Conservation (phyloP, 2,113 vertebrate species). For the Carollia perspicillata region DNA sequence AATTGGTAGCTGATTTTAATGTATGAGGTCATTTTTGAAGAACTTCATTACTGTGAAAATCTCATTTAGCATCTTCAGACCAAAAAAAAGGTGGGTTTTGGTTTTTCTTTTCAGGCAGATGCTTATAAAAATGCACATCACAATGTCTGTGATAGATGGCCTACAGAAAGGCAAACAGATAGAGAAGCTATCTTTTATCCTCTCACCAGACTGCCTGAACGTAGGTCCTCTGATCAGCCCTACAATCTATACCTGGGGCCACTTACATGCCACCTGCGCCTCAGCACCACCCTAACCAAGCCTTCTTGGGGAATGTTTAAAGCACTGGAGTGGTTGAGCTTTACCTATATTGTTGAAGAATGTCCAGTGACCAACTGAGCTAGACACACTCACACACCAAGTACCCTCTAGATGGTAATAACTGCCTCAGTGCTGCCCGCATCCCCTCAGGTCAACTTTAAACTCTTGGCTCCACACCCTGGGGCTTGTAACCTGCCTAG, state of each 20-base stretch:
- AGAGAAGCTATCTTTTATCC: neutral
- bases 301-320: neutral
- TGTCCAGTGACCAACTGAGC: neutral
- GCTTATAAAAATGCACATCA: neutral
- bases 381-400: neutral
- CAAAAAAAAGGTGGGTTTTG: neutral
- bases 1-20: conserved; percentile 49
- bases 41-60: conserved; percentile 49
- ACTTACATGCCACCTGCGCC: too few species aligned
- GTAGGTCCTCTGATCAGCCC: neutral
- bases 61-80: neutral
- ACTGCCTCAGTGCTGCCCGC: neutral
- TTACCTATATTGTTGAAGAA: neutral
- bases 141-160: neutral
- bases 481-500: too few species aligned
- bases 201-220: neutral
- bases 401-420: neutral
- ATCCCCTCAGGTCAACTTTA: neutral
- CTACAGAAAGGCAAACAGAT: neutral
- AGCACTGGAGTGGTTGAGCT: neutral
- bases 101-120: neutral
- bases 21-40: conserved; percentile 45
- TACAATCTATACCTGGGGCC: neutral
- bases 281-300: neutral
- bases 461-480: neutral